Conservation (phyloP, 1,140 invertebrate species). For the Pogonomyrmex barbatus region DNA sequence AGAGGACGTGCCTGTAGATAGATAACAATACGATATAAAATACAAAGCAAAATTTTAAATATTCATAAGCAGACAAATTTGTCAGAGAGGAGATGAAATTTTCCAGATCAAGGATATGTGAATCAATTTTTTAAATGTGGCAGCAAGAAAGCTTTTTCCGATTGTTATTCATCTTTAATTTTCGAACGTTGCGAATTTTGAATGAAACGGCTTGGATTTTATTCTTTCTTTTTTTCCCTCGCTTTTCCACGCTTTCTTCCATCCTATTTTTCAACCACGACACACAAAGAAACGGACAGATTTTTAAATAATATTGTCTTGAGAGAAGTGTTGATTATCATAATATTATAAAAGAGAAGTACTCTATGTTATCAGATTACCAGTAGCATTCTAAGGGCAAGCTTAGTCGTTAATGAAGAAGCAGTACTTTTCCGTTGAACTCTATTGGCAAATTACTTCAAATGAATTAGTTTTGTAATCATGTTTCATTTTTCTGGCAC, state of each 20-base stretch:
- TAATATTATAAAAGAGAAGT: background rate
- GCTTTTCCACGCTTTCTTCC: background rate
- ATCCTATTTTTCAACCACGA: background rate
- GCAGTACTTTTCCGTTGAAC: background rate
- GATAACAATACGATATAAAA: background rate
- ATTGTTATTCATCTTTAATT: background rate
- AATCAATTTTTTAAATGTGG: background rate
- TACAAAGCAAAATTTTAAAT: background rate
- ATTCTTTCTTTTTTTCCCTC: background rate
- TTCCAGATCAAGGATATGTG: background rate
- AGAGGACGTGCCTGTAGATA: background rate
- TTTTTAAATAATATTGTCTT: background rate
- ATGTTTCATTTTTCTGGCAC: background rate
- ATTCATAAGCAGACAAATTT: background rate
- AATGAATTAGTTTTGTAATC: conserved; percentile 35
- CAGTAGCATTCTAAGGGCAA: background rate
- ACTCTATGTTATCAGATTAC: background rate
- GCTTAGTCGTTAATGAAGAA: conserved; percentile 14
- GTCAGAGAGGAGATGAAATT: background rate
- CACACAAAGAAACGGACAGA: background rate
- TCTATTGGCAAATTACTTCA: conserved; percentile 1
- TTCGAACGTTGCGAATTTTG: background rate
- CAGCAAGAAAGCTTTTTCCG: background rate
- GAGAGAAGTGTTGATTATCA: conserved; percentile 14
- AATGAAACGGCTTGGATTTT: background rate